Percentiles rank a stretch among this genome's conserved stretches.
These are phyloP conservation scores for Dicyrtomina minuta DNA, from an alignment of 2,888 invertebrate genomes.

Conservation along the genomic window DNA sequence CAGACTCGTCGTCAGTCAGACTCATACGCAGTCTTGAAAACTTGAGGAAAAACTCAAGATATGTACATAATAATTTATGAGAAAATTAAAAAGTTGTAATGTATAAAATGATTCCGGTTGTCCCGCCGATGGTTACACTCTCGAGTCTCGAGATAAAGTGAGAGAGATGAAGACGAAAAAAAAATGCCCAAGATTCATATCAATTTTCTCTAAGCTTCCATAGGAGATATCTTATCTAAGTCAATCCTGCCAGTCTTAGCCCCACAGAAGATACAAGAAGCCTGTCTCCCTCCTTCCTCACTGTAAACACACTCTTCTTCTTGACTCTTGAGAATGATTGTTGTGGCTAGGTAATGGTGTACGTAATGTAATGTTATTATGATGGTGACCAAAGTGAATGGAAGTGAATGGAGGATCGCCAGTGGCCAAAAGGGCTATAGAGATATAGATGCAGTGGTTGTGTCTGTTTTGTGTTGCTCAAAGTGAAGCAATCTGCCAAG, in stretches of 20 bases:
- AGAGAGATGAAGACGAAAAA: slow-evolving; percentile 1
- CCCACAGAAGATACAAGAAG: too few relatives aligned
- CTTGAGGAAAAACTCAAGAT: background rate
- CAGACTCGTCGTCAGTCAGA: too few relatives aligned
- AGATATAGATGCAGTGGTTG: too few relatives aligned
- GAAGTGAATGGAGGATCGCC: too few relatives aligned
- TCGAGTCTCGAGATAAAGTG: background rate
- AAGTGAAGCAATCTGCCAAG: too few relatives aligned
- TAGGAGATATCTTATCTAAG: background rate
- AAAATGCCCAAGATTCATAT: slow-evolving; percentile 1
- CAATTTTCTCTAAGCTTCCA: slow-evolving; percentile 4
- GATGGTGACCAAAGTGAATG: too few relatives aligned
- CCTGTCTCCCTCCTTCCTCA: background rate
- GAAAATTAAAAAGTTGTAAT: slow-evolving; percentile 31
- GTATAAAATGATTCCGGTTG: slow-evolving; percentile 10
- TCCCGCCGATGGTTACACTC: slow-evolving; percentile 7
- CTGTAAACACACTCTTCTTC: background rate
- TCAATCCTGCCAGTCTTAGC: background rate
- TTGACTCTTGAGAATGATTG: background rate
- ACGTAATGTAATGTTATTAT: too few relatives aligned
- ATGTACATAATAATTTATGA: slow-evolving; percentile 20
- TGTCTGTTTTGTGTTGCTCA: too few relatives aligned
- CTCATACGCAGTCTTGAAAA: background rate
- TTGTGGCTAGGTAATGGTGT: too few relatives aligned
- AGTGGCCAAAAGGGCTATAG: too few relatives aligned